phyloP scores from a whole-genome alignment of 2,888 invertebrate species.

The Drosophila neutralis region DNA sequence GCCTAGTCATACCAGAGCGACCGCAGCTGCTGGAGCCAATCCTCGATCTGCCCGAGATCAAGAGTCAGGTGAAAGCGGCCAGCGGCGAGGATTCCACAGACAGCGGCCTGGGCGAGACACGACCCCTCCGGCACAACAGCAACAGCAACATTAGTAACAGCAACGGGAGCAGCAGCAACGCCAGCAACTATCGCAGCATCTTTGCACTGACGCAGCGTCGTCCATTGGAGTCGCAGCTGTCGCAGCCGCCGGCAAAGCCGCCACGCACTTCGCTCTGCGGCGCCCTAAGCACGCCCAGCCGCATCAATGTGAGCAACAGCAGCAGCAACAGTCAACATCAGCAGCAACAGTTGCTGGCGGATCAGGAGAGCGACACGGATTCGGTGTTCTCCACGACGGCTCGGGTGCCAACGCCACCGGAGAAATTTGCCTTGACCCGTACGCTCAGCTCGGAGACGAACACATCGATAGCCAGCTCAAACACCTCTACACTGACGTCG shows the following conservation, averaged over 20 bases:
- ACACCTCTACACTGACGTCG: conserved; percentile 90
- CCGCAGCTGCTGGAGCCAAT: conserved; percentile 87
- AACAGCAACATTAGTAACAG: not conserved
- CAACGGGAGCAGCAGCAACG: conserved; percentile 5
- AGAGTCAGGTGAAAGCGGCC: conserved; percentile 87
- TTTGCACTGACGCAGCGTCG: conserved; percentile 60
- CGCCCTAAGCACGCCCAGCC: conserved; percentile 44
- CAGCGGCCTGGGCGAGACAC: conserved; percentile 75
- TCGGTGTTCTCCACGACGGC: conserved; percentile 94
- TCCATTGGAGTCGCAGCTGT: conserved; percentile 67
- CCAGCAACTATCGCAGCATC: conserved; percentile 75
- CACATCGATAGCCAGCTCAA: conserved; percentile 89
- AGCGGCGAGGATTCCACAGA: conserved; percentile 81
- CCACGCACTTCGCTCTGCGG: conserved; percentile 82
- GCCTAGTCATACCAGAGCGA: conserved; percentile 94
- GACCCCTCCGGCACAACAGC: conserved; percentile 35
- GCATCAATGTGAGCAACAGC: conserved; percentile 51
- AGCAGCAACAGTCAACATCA: conserved; percentile 30
- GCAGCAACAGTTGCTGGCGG: conserved; percentile 40
- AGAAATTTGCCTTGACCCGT: conserved; percentile 87
- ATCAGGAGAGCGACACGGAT: conserved; percentile 89
- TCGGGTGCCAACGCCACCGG: conserved; percentile 85
- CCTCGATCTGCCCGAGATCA: conserved; percentile 93
- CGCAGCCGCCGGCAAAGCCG: conserved; percentile 82
- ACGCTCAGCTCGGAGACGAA: conserved; percentile 91